Conservation (phyloP, 2,888 invertebrate genomes). For the Drosophila flavopinicola region DNA sequence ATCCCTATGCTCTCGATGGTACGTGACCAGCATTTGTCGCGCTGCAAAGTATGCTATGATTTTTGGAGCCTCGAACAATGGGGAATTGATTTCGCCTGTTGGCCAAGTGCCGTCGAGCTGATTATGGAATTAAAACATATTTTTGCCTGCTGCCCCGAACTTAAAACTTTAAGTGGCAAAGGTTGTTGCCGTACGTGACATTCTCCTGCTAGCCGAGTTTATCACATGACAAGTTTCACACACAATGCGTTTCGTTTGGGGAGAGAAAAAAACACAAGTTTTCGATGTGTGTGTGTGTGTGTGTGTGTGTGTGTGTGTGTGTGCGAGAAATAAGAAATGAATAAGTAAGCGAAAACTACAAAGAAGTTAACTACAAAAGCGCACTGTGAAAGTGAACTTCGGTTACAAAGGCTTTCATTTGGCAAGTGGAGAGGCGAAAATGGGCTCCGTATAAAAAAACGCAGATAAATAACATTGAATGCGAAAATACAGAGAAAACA, state of each 20-base stretch:
- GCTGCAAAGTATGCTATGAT: constrained; percentile 59
- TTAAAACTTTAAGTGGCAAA: constrained; percentile 76
- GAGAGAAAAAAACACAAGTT: constrained; percentile 23
- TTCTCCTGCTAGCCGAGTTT: constrained; percentile 60
- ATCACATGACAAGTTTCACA: constrained; percentile 67
- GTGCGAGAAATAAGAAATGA: constrained; percentile 48
- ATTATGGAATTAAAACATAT: constrained; percentile 77
- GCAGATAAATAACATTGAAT: constrained; percentile 74
- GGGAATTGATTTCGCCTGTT: constrained; percentile 67
- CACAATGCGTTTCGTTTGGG: constrained; percentile 50
- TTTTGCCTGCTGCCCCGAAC: constrained; percentile 49
- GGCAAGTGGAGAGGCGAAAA: neutral
- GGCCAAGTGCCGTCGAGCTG: constrained; percentile 59
- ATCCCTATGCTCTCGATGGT: constrained; percentile 14
- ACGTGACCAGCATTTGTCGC: constrained; percentile 78
- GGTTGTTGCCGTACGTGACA: constrained; percentile 72
- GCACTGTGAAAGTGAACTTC: constrained; percentile 63
- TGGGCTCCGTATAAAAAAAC: constrained; percentile 37
- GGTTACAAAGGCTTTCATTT: constrained; percentile 61
- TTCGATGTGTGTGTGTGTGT: constrained; percentile 25
- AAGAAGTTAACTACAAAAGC: constrained; percentile 74
- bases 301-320: constrained; percentile 28
- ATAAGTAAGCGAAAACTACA: constrained; percentile 70
- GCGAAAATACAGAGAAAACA: constrained; percentile 54
- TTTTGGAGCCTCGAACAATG: constrained; percentile 55